phyloP scores from a whole-genome alignment of 2,888 invertebrate genomes.

The Imbricaverruca yamaguchii region DNA sequence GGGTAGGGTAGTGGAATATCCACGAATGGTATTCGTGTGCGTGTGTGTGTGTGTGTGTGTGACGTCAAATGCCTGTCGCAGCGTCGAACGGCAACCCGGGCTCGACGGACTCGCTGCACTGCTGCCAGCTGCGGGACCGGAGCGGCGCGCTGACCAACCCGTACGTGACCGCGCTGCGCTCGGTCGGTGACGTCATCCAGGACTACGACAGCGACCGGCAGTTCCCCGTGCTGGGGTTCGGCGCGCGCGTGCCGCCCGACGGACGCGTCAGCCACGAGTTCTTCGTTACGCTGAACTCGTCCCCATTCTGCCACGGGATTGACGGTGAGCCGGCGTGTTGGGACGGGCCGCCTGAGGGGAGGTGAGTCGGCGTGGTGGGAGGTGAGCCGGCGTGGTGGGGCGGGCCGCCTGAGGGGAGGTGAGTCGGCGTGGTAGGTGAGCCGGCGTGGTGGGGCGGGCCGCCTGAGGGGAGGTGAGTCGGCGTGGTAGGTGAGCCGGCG shows the following conservation, averaged over 20 bases:
- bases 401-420: too few species aligned
- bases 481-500: too few species aligned
- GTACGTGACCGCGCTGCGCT: conserved; percentile 39
- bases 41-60: too few species aligned
- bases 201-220: conserved; percentile 48
- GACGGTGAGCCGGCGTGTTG: conserved; percentile 37
- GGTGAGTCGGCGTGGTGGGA: too few species aligned
- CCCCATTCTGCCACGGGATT: conserved; percentile 48
- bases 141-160: conserved; percentile 22
- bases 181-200: conserved; percentile 45
- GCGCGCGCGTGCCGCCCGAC: conserved; percentile 44
- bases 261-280: conserved; percentile 43
- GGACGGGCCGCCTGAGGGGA: too few species aligned
- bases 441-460: too few species aligned
- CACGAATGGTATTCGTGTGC: too few species aligned
- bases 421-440: too few species aligned
- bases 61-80: conserved; percentile 30
- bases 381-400: too few species aligned
- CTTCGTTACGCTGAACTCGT: conserved; percentile 48
- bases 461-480: too few species aligned
- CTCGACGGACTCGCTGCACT: conserved; percentile 36
- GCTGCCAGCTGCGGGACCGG: conserved; percentile 24
- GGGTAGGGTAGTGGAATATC: too few species aligned
- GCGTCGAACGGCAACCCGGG: conserved; percentile 45
- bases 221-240: conserved; percentile 45